Conservation (phyloP, 2,797 vertebrate genomes). For the Ctenosaura bakeri region DNA sequence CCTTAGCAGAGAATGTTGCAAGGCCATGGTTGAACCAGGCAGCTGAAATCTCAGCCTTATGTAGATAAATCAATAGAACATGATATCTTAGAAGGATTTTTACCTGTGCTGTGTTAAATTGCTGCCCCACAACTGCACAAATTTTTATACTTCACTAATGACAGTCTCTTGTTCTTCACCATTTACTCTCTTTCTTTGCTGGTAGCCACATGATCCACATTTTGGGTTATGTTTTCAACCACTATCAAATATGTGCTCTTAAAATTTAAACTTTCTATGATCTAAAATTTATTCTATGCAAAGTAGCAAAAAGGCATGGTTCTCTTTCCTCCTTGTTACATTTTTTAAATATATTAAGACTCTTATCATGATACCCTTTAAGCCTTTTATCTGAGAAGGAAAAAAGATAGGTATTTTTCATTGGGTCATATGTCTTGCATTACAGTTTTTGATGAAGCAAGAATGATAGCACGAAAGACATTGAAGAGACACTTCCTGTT, state of each 20-base stretch:
- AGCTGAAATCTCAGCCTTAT: background rate
- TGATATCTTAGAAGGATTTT: background rate
- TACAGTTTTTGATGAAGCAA: background rate
- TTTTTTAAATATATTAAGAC: constrained; percentile 8
- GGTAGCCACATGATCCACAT: background rate
- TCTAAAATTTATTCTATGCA: background rate
- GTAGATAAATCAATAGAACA: background rate
- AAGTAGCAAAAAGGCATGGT: background rate
- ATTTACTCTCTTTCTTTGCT: background rate
- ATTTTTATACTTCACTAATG: background rate
- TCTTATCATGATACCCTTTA: constrained; percentile 12
- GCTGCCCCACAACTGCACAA: background rate
- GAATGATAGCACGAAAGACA: background rate
- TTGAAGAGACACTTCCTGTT: background rate
- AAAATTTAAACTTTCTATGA: background rate
- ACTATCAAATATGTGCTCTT: constrained; percentile 1
- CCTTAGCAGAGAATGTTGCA: no score
- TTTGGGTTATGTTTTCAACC: background rate
- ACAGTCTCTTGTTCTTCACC: background rate
- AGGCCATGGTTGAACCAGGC: background rate
- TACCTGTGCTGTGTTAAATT: background rate
- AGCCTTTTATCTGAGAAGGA: background rate
- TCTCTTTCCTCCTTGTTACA: background rate
- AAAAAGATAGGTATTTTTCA: background rate
- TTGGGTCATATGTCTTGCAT: background rate